Percentiles rank a stretch among this genome's conserved stretches.
These are phyloP conservation scores for Thamnophis elegans DNA, from an alignment of 2,797 vertebrate genomes.

Conservation along the genomic window DNA sequence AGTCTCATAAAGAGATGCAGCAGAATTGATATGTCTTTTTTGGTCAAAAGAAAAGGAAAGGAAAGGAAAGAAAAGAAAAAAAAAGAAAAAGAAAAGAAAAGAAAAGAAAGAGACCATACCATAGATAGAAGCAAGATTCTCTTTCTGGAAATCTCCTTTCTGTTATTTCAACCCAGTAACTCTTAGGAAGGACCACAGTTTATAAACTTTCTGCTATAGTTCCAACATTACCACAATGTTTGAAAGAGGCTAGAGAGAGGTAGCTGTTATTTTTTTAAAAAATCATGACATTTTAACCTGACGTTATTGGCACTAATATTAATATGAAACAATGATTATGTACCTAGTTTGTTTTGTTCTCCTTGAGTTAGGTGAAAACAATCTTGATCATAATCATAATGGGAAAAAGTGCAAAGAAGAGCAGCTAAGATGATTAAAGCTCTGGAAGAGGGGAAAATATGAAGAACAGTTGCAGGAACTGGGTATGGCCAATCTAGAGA, in stretches of 20 bases:
- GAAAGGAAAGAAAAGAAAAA: background rate
- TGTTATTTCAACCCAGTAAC: background rate
- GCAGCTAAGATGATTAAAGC: no score
- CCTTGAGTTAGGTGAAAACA: no score
- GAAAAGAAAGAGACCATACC: background rate
- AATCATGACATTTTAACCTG: no score
- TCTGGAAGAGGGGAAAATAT: no score
- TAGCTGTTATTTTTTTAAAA: background rate
- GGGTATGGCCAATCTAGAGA: no score
- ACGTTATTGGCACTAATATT: no score
- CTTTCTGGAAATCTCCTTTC: background rate
- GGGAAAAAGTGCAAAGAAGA: no score
- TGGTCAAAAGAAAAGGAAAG: background rate
- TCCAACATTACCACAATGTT: constrained; percentile 38
- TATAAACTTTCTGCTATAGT: constrained; percentile 50
- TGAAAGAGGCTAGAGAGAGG: background rate
- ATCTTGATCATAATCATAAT: no score
- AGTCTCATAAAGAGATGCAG: background rate
- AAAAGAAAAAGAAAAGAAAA: background rate
- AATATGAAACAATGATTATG: no score
- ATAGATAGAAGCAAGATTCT: background rate
- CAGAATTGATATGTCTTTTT: background rate
- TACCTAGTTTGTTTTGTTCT: no score
- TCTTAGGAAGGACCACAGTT: background rate
- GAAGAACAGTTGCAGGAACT: no score